Percentiles rank a stretch among this genome's conserved stretches.
Evolutionary conservation across 2,797 vertebrate genomes (phyloP).

Genomic region (Halcyon chelicuti): DNA sequence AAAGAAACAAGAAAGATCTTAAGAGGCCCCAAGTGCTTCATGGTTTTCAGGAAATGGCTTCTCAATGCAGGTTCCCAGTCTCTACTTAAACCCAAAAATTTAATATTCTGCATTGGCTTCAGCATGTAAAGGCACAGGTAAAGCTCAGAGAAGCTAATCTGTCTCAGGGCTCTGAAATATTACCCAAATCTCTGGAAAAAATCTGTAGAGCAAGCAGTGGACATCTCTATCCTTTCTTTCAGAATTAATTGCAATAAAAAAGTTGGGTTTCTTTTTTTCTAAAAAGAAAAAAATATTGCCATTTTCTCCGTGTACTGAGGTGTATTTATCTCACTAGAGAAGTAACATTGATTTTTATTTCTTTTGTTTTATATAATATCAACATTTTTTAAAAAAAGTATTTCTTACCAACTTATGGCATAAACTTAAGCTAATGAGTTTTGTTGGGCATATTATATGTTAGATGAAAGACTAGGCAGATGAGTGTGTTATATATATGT

Average conservation of each 20-base stretch:
- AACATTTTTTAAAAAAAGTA: neutral
- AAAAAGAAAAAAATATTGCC: neutral
- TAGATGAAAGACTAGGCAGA: neutral
- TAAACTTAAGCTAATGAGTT: neutral
- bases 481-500: rapidly evolving
- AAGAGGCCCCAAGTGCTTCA: neutral
- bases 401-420: neutral
- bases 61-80: neutral
- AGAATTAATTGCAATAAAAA: neutral
- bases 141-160: neutral
- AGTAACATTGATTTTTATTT: neutral
- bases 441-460: neutral
- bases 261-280: neutral
- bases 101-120: neutral
- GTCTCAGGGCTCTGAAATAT: neutral
- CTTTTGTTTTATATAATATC: neutral
- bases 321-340: neutral
- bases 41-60: neutral
- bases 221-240: neutral
- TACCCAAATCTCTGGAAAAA: neutral
- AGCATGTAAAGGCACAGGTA: neutral
- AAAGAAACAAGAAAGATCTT: neutral
- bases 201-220: neutral
- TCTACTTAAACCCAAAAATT: neutral
- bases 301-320: neutral